Base-by-base conservation (phyloP, 2,888 invertebrate species). In the Oithona nana region DNA sequence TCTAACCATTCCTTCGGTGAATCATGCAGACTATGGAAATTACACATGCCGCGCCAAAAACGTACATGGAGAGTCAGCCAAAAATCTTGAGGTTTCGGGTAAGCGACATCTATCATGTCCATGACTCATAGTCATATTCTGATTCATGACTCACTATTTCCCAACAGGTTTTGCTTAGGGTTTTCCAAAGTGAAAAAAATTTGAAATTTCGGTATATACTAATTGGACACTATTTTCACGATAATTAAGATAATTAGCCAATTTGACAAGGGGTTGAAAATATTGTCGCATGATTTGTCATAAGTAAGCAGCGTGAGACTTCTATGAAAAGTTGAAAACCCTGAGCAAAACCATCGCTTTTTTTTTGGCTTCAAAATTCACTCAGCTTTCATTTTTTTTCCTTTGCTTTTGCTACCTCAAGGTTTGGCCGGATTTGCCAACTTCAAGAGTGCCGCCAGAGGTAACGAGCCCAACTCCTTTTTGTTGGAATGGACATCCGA, bases 51-150 rank as follows among this genome's bases (percentile, higher is more conserved):
- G 51, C 29, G 61, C 61, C 24, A 22, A 51, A 22, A 50, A 49
- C n/a, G 29, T 13, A 26, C 26, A 29, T n/a, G 61, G 61, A n/a
- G 16, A 28, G 16, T 28, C 51, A 11, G 28, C 28, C 28, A 16
- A 54, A 30, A 29, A n/a, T 52, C 22, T 61, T 30, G 61, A 61
- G 28, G 29, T 61, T 11, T 61, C 61, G 30, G 61, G 61, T 61
- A 30, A 54, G 28, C 39, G 16, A 6, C 6, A 39, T 6, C 39
- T 39, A 11, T n/a, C n/a, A n/a, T n/a, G n/a, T n/a, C n/a, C n/a
- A n/a, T n/a, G n/a, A n/a, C n/a, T n/a, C n/a, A n/a, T n/a, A n/a
- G n/a, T n/a, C n/a, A n/a, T n/a, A n/a, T n/a, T n/a, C n/a, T n/a
- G n/a, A n/a, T n/a, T n/a, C n/a, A n/a, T n/a, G n/a, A n/a, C n/a